phyloP scores from a whole-genome alignment of 2,113 vertebrate species.

The Setophaga kirtlandii region DNA sequence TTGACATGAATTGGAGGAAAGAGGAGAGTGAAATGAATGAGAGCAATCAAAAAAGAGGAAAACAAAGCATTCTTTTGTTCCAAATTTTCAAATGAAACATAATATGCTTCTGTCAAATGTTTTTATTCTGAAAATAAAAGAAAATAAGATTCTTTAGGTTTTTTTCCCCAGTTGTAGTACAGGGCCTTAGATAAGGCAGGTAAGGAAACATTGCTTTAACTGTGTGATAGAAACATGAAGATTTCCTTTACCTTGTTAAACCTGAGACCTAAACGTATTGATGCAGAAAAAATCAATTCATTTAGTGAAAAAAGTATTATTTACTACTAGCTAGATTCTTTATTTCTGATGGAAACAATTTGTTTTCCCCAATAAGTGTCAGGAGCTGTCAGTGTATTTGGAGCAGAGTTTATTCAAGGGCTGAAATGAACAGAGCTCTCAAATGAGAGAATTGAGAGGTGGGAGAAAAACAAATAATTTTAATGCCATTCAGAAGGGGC shows the following conservation, averaged over 20 bases:
- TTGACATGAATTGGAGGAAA: not conserved
- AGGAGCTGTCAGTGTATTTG: not conserved
- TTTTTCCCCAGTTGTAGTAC: not conserved
- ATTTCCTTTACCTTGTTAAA: not conserved
- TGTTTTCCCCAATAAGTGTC: conserved; percentile 18
- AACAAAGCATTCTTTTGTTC: not conserved
- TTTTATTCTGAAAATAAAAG: not conserved
- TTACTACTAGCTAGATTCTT: not conserved
- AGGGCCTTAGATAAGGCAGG: not conserved
- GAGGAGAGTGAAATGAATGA: not conserved
- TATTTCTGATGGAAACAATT: conserved; percentile 34
- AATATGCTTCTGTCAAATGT: not conserved
- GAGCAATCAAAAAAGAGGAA: not conserved
- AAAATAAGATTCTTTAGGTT: not conserved
- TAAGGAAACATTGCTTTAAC: not conserved
- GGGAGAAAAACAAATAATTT: conserved; percentile 29
- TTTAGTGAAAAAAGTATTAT: not conserved
- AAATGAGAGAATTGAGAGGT: not conserved
- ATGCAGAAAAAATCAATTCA: conserved; percentile 11
- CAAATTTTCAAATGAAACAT: not conserved
- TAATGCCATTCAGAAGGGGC: not conserved
- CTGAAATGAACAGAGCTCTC: not conserved
- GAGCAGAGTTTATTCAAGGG: not conserved
- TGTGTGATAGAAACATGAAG: not conserved
- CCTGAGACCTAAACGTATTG: not conserved